Evolutionary conservation across 2,113 vertebrate species (phyloP), one percentile per base, ranked within the genome.

Genomic region (Engystomops pustulosus): DNA sequence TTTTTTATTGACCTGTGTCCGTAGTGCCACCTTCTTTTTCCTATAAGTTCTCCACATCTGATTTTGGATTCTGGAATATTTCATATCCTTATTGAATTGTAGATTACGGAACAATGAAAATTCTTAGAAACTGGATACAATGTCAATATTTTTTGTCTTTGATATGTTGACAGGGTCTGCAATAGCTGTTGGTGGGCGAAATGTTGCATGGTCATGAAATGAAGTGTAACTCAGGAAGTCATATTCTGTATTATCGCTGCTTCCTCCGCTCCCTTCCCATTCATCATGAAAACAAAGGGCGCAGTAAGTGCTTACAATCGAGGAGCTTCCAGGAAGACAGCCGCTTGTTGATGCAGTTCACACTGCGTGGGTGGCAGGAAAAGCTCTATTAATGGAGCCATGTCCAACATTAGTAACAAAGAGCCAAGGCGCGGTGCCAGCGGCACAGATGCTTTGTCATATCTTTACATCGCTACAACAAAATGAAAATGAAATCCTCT

Each of bases 351-450:
- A 76, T 74, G 69, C 23, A 47, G 75, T 75, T 30, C 41, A 23
- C 58, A 51, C n/a, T n/a, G 62, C 32, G 72, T 78, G 60, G 82
- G 82, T 30, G 82, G 72, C 58, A 84, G 82, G 72, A 84, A 78
- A 49, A 84, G 62, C 55, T 69, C 82, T 77, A 76, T 76, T 83
- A 76, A 76, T 76, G 81, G 71, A 76, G 47, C 65, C 2, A 38
- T 17, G 80, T 81, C 34, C 30, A 51, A 49, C 72, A 68, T 84
- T 84, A 84, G 60, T 78, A 72, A 84, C 44, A 67, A 75, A 65
- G 77, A 65, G 49, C 36, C 27, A 49, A 41, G 82, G 82, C 60
- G 7, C 10, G 27, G 32, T 20, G 82, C 82, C 82, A 84, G 32
- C 6, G 30, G 51, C 55, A 60, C 82, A 78, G 74, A 84, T 78